Conservation (phyloP, 2,797 vertebrate species). For the Dipus sagitta region DNA sequence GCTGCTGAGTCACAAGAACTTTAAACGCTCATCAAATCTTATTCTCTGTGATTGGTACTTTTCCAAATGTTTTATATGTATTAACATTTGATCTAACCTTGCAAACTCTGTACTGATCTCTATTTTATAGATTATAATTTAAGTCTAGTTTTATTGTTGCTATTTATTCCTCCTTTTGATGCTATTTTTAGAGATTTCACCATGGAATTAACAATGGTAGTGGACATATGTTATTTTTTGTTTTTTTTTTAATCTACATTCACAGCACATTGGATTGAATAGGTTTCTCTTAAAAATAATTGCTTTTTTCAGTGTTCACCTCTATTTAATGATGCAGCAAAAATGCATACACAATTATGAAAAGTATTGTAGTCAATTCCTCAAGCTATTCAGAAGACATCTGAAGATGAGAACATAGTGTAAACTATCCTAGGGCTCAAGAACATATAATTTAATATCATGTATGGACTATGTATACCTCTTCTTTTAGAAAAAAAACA, state of each 20-base stretch:
- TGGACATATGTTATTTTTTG: not conserved
- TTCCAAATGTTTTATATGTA: not conserved
- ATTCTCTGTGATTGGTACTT: not conserved
- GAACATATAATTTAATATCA: not conserved
- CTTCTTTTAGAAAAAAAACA: constrained; percentile 8
- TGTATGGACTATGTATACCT: not conserved
- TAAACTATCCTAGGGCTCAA: not conserved
- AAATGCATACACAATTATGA: not conserved
- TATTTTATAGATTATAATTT: constrained; percentile 34
- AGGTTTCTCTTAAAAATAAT: not conserved
- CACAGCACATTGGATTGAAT: not conserved
- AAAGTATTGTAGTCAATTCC: constrained; percentile 25
- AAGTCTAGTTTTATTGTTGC: not conserved
- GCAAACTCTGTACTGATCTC: not conserved
- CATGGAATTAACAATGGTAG: not conserved
- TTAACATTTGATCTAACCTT: not conserved
- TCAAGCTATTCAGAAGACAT: constrained; percentile 42
- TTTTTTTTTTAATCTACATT: not conserved
- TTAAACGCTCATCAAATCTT: not conserved
- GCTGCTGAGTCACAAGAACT: not conserved
- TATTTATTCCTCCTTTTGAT: not conserved
- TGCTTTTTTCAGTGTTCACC: constrained; percentile 25
- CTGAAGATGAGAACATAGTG: not conserved
- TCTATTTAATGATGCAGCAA: constrained; percentile 19
- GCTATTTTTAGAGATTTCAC: constrained; percentile 1